phyloP scores from a whole-genome alignment of 2,888 invertebrate species.

The Griposia aprilina region DNA sequence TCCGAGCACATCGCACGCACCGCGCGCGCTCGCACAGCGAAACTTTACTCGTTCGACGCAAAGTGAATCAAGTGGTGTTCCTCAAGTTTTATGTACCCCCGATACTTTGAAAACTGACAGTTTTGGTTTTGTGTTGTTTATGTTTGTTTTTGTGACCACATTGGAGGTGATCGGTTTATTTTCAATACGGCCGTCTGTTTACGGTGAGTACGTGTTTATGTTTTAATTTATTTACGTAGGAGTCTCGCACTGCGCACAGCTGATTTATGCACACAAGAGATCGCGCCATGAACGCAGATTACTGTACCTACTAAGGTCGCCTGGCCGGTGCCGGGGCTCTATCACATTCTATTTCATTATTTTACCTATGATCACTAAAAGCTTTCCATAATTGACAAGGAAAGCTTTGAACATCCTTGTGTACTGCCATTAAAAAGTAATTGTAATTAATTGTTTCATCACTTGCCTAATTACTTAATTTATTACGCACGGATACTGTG shows the following conservation, averaged over 20 bases:
- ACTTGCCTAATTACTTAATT: slow-evolving; percentile 53
- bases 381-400: slow-evolving; percentile 60
- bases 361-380: slow-evolving; percentile 67
- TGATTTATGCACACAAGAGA: slow-evolving; percentile 85
- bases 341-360: slow-evolving; percentile 80
- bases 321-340: slow-evolving; percentile 73
- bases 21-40: slow-evolving; percentile 76
- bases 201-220: slow-evolving; percentile 86
- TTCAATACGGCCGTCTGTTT: slow-evolving; percentile 85
- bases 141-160: slow-evolving; percentile 84
- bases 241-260: slow-evolving; percentile 75
- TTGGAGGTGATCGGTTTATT: slow-evolving; percentile 87
- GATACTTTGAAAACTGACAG: slow-evolving; percentile 81
- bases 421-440: slow-evolving; percentile 50
- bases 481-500: slow-evolving; percentile 40
- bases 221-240: slow-evolving; percentile 84
- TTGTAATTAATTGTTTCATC: slow-evolving; percentile 49
- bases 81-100: slow-evolving; percentile 69
- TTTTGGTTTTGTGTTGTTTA: slow-evolving; percentile 87
- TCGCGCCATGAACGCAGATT: slow-evolving; percentile 83
- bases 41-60: slow-evolving; percentile 84
- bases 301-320: slow-evolving; percentile 81
- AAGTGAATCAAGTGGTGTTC: slow-evolving; percentile 85
- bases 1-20: slow-evolving; percentile 79
- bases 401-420: slow-evolving; percentile 69